phyloP scores from a whole-genome alignment of 2,113 vertebrate genomes.

The Rattus rattus region DNA sequence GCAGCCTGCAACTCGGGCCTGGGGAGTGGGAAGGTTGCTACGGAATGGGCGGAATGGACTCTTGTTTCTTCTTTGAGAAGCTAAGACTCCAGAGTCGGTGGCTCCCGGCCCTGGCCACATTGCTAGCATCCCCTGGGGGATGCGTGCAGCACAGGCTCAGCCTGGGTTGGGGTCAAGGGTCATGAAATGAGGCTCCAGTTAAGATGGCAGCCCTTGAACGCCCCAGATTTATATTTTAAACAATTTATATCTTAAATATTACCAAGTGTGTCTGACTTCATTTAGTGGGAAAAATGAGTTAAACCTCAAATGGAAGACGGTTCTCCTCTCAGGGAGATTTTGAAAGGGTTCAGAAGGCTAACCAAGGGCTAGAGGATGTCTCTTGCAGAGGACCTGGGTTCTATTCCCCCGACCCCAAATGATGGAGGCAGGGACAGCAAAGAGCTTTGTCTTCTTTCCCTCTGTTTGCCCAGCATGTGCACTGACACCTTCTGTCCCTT shows the following conservation, averaged over 20 bases:
- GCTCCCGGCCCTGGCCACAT: background rate
- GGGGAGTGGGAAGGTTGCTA: background rate
- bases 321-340: background rate
- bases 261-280: slow-evolving; percentile 25
- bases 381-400: background rate
- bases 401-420: background rate
- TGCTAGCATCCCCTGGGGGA: background rate
- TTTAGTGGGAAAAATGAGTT: slow-evolving; percentile 20
- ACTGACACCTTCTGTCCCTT: background rate
- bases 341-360: background rate
- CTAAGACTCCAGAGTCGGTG: background rate
- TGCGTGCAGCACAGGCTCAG: background rate
- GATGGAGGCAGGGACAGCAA: background rate
- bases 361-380: background rate
- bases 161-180: background rate
- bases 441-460: background rate
- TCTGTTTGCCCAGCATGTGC: background rate
- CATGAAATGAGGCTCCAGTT: background rate
- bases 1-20: background rate
- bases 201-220: background rate
- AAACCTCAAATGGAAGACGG: background rate
- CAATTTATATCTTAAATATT: background rate
- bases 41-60: background rate
- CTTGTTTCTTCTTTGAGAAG: background rate
- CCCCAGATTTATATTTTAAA: background rate